Percentiles rank a stretch among this genome's conserved stretches.
phyloP scores from a whole-genome alignment of 2,113 vertebrate genomes.

The Tragelaphus strepsiceros region DNA sequence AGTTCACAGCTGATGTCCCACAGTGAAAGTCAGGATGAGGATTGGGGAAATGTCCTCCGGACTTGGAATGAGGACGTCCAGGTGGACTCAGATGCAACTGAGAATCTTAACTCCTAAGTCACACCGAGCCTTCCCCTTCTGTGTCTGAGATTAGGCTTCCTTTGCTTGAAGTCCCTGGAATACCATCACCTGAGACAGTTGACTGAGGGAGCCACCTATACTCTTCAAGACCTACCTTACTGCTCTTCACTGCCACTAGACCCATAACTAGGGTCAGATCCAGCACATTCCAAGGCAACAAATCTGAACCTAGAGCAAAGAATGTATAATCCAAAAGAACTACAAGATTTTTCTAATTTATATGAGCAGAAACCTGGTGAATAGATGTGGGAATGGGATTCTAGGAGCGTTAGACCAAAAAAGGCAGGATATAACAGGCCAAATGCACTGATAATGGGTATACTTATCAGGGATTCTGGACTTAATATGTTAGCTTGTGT shows the following conservation, averaged over 20 bases:
- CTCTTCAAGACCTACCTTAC: background rate
- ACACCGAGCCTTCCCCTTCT: background rate
- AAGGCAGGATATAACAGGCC: background rate
- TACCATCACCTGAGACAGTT: background rate
- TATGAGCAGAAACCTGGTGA: background rate
- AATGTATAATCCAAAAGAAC: background rate
- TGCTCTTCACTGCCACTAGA: background rate
- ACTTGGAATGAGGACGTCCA: background rate
- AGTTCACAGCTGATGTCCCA: background rate
- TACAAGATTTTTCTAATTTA: background rate
- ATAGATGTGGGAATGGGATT: background rate
- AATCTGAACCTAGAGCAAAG: background rate
- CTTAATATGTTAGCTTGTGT: background rate
- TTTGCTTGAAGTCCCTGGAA: background rate
- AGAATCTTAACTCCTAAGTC: background rate
- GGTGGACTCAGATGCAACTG: background rate
- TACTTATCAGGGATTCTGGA: background rate
- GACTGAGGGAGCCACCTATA: background rate
- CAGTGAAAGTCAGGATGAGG: background rate
- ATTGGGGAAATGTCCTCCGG: background rate
- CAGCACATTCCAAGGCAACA: background rate
- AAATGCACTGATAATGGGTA: background rate
- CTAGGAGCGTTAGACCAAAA: background rate
- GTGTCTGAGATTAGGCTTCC: background rate
- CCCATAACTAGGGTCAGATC: background rate